Evolutionary conservation across 2,113 vertebrate species (phyloP), one percentile per base, ranked within the genome.

Genomic region (Donacobius atricapilla): DNA sequence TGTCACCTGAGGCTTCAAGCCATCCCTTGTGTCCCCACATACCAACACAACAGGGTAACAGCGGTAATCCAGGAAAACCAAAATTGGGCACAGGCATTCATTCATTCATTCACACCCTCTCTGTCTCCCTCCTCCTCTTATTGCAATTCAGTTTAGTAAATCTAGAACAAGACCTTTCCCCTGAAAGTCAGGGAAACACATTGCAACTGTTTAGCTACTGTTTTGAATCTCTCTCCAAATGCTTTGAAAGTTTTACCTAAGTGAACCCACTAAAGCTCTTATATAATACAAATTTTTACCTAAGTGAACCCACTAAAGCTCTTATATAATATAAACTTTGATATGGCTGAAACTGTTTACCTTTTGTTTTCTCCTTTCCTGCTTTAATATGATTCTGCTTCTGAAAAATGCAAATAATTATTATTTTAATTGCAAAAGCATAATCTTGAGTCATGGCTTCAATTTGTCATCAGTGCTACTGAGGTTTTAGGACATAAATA

Each of bases 291-390:
- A 82, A 76, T n/a, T 54, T 57, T 94, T 61, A 68, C 35, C 7
- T 39, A 35, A 75, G 23, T 77, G 65, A 86, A 45, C 24, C 25
- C 51, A 56, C 39, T 60, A 25, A 83, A 94, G 6, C 6, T 70
- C 93, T 45, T 60, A 40, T 22, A 28, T 31, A 90, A 33, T 65
- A 69, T 31, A 61, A 82, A 77, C 92, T 39, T 11, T 57, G 73
- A 19, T 33, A 60, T 21, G 23, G 42, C 56, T 73, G 61, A 37
- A 60, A 75, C 15, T 4, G 13, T 64, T 98, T 96, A 99, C 98
- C 97, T 96, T 99, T 94, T 99, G 99, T 83, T 98, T 99, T 96
- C 97, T 99, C 24, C 96, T 97, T 93, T 99, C 98, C 77, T 97
- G 98, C 85, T 98, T 99, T 96, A 98, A 96, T 93, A 98, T 97